These are phyloP conservation scores for Kryphioiulus occultus DNA, from an alignment of 2,888 invertebrate species.

Conservation along the genomic window DNA sequence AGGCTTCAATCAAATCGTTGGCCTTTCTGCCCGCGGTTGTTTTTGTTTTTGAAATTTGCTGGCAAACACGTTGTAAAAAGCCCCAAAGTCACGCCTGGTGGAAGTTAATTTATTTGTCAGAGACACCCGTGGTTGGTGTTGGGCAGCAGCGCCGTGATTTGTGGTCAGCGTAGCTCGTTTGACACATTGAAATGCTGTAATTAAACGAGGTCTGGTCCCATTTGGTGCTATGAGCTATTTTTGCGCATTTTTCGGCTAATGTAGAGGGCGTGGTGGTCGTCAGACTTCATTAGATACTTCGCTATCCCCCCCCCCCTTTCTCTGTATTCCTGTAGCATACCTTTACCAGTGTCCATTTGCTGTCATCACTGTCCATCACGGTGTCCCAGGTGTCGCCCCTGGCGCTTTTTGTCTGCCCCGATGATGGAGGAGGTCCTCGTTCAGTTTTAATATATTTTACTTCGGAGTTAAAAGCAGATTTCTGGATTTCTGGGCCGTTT, in stretches of 20 bases:
- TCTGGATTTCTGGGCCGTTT: neutral
- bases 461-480: neutral
- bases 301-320: neutral
- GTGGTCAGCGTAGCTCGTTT: neutral
- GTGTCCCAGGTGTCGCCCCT: neutral
- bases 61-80: constrained; percentile 14
- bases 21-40: neutral
- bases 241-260: constrained; percentile 25
- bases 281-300: neutral
- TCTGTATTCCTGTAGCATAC: neutral
- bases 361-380: constrained; percentile 29
- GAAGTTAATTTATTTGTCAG: neutral
- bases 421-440: constrained; percentile 10
- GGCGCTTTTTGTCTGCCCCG: neutral
- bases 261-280: neutral
- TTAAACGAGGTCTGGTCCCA: neutral
- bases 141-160: constrained; percentile 3
- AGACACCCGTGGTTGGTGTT: constrained; percentile 15
- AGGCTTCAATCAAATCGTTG: constrained; percentile 1
- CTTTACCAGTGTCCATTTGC: neutral
- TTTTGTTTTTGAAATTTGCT: neutral
- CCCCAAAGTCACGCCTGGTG: constrained; percentile 10
- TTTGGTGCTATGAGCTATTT: constrained; percentile 7
- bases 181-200: constrained; percentile 36
- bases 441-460: neutral